Conservation (phyloP, 2,888 invertebrate genomes). For the Apotomis turbidana region DNA sequence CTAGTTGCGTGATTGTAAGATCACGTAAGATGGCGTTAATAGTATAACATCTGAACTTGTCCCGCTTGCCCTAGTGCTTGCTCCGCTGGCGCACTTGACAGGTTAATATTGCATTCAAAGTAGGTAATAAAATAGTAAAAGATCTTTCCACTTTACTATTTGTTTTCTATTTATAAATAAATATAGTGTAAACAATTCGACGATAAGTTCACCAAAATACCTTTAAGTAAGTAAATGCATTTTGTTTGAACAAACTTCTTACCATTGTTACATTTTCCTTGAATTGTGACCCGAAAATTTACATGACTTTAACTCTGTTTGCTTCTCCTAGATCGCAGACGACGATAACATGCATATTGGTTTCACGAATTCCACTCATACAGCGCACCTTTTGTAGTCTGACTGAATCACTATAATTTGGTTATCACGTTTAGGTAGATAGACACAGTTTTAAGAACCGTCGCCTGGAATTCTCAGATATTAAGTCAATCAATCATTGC, state of each 20-base stretch:
- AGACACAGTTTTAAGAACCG: neutral
- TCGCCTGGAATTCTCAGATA: constrained; percentile 12
- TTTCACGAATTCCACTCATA: constrained; percentile 63
- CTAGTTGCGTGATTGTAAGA: too few species aligned
- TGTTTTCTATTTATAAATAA: too few species aligned
- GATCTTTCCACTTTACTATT: too few species aligned
- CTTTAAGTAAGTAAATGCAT: too few species aligned
- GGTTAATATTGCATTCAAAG: too few species aligned
- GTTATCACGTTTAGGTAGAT: neutral
- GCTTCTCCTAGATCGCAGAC: constrained; percentile 64
- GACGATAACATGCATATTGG: constrained; percentile 57
- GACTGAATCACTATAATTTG: constrained; percentile 27
- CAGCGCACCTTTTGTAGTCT: constrained; percentile 27
- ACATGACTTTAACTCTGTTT: constrained; percentile 27
- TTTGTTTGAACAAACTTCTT: neutral
- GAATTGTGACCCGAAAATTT: constrained; percentile 30
- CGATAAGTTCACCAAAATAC: too few species aligned
- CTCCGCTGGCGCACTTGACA: too few species aligned
- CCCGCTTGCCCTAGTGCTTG: too few species aligned
- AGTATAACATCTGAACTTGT: too few species aligned
- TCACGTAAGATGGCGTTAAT: too few species aligned
- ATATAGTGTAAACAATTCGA: too few species aligned
- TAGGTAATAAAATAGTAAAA: too few species aligned
- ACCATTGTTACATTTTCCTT: constrained; percentile 10
- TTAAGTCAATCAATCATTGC: neutral